Conservation (phyloP, 2,888 invertebrate species). For the Hyles lineata region DNA sequence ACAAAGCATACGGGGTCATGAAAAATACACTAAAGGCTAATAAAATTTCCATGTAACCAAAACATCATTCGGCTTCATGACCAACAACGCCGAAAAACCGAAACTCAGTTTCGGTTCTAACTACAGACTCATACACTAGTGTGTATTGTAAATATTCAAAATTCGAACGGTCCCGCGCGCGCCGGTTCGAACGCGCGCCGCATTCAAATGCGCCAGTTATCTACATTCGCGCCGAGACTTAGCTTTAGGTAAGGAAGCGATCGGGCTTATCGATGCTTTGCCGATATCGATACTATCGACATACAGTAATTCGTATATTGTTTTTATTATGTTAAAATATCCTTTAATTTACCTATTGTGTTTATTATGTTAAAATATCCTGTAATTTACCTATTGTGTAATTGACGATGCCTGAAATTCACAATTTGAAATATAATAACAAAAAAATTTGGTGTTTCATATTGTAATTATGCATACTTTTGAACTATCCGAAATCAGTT, state of each 20-base stretch:
- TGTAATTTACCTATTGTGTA: too few relatives aligned
- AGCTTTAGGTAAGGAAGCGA: conserved; percentile 7
- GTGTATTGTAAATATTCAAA: conserved; percentile 50
- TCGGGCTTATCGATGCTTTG: not conserved
- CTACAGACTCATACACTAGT: conserved; percentile 2
- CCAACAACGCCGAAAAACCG: not conserved
- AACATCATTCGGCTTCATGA: not conserved
- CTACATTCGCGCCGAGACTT: conserved; percentile 41
- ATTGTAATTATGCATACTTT: too few relatives aligned
- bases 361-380: too few relatives aligned
- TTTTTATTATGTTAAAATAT: too few relatives aligned
- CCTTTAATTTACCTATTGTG: too few relatives aligned
- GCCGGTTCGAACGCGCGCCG: conserved; percentile 55
- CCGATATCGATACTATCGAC: conserved; percentile 4
- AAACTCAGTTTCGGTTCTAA: not conserved
- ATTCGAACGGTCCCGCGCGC: conserved; percentile 40
- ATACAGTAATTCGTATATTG: too few relatives aligned
- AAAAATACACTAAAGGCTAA: not conserved
- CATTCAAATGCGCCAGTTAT: conserved; percentile 77
- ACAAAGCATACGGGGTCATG: too few relatives aligned
- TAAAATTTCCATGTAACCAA: not conserved
- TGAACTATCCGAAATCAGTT: too few relatives aligned
- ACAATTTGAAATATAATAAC: too few relatives aligned
- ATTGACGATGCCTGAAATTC: too few relatives aligned
- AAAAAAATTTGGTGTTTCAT: too few relatives aligned